Conservation (phyloP, 1,140 invertebrate genomes). For the Cryptotermes secundus region DNA sequence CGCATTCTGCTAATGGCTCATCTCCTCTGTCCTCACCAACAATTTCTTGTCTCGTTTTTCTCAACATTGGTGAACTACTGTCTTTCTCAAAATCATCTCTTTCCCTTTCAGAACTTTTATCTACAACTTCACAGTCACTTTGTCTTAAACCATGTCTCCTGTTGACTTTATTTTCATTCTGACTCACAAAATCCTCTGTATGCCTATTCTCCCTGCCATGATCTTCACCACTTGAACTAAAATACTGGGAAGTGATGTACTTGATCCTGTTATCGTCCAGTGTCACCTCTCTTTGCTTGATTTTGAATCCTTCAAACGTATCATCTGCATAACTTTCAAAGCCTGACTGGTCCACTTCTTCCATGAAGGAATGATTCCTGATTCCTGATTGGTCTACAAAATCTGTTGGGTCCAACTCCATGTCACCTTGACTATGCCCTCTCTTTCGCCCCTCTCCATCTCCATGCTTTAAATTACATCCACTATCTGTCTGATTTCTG, state of each 20-base stretch:
- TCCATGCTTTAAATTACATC: constrained; percentile 12
- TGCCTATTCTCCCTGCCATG: not conserved
- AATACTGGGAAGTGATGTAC: not conserved
- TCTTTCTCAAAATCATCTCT: not conserved
- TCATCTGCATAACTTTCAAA: not conserved
- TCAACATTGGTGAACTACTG: not conserved
- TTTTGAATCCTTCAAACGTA: not conserved
- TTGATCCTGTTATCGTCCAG: not conserved
- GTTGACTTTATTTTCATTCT: not conserved
- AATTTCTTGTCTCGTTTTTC: not conserved
- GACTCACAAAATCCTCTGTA: not conserved
- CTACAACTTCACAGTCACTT: no score
- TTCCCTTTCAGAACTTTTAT: no score
- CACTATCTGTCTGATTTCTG: not conserved
- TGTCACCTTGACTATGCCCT: not conserved
- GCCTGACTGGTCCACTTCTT: not conserved
- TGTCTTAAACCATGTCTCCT: not conserved
- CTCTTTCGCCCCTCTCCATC: constrained; percentile 1
- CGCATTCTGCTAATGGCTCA: not conserved
- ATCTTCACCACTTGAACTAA: not conserved
- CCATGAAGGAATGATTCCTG: not conserved
- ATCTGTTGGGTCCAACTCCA: not conserved
- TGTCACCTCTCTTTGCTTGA: not conserved
- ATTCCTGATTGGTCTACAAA: no score
- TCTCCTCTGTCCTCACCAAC: constrained; percentile 8